These are phyloP conservation scores for Arbacia lixula DNA, from an alignment of 53 echinoderm and acorn worm genomes.

Conservation along the genomic window DNA sequence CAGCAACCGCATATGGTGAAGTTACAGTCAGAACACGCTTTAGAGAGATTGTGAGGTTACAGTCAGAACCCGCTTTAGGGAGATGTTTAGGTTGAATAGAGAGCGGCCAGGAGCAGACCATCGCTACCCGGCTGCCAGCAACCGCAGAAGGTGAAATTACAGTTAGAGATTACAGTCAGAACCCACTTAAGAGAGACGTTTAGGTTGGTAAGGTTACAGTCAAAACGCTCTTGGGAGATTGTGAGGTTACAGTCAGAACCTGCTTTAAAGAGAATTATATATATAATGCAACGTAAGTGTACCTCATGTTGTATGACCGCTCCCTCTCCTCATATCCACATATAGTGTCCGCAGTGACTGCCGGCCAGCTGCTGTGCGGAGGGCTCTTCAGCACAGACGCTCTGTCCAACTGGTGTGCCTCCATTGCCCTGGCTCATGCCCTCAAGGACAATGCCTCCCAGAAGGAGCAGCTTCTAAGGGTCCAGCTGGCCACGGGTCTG, in stretches of 20 bases:
- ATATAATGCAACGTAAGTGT: neutral
- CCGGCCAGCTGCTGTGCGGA: conserved; percentile 96
- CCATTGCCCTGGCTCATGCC: conserved; percentile 94
- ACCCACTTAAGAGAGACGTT: no score
- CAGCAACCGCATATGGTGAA: neutral
- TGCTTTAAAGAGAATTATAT: no score
- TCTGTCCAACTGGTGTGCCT: conserved; percentile 96
- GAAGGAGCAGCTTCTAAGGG: conserved; percentile 95
- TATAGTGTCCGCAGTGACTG: conserved; percentile 88
- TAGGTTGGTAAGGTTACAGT: no score
- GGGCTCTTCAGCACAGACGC: conserved; percentile 97
- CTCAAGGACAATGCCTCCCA: conserved; percentile 94
- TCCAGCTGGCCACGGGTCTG: conserved; percentile 95
- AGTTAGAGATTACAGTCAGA: no score
- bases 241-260: no score
- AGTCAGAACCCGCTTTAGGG: no score
- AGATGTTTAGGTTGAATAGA: no score
- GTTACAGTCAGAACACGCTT: no score
- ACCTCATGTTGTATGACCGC: neutral
- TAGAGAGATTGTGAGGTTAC: no score
- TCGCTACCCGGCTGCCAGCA: conserved; percentile 92
- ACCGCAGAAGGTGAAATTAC: conserved; percentile 91
- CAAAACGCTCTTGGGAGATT: no score
- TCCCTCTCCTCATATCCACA: neutral
- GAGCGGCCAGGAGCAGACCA: conserved; percentile 94